phyloP scores from a whole-genome alignment of 2,797 vertebrate species.

The Coregonus suidteri region DNA sequence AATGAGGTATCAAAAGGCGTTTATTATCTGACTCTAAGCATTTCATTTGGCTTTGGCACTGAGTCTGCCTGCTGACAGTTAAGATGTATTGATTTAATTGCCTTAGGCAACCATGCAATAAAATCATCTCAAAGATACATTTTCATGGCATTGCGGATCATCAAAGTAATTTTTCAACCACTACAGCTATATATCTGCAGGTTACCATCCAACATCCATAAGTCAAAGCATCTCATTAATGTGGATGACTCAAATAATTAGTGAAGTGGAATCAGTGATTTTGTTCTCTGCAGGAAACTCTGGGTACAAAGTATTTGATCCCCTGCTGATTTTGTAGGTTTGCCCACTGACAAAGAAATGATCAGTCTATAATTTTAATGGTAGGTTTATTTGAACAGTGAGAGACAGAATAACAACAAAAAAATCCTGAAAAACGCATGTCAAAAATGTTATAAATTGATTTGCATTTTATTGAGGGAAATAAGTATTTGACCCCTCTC shows the following conservation, averaged over 20 bases:
- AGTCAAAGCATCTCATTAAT: conserved; percentile 81
- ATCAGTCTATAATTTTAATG: no score
- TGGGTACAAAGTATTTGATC: not conserved
- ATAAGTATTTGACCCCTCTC: no score
- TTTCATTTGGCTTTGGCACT: conserved; percentile 85
- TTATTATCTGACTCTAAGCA: conserved; percentile 86
- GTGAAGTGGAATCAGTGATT: conserved; percentile 43
- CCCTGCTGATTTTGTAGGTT: no score
- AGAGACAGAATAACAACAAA: no score
- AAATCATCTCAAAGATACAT: conserved; percentile 92
- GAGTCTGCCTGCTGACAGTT: conserved; percentile 84
- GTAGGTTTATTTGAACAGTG: no score
- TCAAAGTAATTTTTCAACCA: conserved; percentile 86
- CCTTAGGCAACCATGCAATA: conserved; percentile 95
- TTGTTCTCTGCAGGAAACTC: not conserved
- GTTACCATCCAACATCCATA: conserved; percentile 87
- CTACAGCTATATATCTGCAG: conserved; percentile 80
- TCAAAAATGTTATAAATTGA: no score
- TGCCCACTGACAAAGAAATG: no score
- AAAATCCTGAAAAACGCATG: no score
- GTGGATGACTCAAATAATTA: conserved; percentile 37
- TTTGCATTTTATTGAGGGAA: no score
- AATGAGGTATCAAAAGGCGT: conserved; percentile 85
- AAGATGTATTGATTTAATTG: conserved; percentile 98
- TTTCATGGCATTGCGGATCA: conserved; percentile 81